Conservation (phyloP, 2,113 vertebrate species). For the Caranx melampygus region DNA sequence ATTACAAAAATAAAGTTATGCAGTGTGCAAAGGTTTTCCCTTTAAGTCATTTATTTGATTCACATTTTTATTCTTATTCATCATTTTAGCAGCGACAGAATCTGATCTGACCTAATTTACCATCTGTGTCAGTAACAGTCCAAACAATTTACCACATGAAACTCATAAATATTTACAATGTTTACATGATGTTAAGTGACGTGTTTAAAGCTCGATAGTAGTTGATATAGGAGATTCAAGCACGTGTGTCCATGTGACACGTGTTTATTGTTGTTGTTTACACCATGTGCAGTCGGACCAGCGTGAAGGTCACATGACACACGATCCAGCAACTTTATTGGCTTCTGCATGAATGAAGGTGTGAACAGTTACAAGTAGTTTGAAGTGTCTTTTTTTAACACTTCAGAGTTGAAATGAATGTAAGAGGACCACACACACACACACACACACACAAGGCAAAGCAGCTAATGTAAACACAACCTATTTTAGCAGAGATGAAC, state of each 20-base stretch:
- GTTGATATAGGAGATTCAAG: background rate
- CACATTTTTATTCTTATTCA: too few species aligned
- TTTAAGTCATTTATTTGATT: background rate
- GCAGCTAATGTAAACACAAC: background rate
- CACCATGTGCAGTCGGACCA: background rate
- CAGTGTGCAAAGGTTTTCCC: too few species aligned
- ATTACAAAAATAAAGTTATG: too few species aligned
- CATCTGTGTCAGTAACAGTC: too few species aligned
- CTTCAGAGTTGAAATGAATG: background rate
- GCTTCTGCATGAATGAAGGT: background rate
- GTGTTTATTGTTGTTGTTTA: background rate
- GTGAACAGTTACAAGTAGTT: background rate
- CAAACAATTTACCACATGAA: background rate
- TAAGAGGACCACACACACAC: background rate
- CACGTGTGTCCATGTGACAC: background rate
- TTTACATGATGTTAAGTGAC: background rate
- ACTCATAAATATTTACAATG: background rate
- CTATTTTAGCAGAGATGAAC: background rate
- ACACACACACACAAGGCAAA: too few species aligned
- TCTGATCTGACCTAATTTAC: too few species aligned
- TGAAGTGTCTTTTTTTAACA: background rate
- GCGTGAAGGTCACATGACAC: conserved; percentile 5
- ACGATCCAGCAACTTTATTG: background rate
- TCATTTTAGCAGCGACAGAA: too few species aligned
- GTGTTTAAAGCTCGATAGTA: background rate